Conservation (phyloP, 2,888 invertebrate species). For the Agriotes lineatus region DNA sequence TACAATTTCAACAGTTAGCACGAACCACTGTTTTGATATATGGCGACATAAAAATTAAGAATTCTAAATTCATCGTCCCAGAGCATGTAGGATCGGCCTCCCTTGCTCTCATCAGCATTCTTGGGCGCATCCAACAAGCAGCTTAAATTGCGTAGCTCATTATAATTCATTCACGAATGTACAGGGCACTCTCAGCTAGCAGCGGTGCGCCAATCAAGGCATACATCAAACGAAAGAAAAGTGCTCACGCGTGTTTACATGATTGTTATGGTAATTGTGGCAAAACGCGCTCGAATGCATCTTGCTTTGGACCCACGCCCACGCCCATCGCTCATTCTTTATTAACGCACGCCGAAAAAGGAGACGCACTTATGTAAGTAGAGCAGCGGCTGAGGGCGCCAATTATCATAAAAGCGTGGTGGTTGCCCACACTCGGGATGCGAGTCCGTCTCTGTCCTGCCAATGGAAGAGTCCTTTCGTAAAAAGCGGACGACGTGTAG, state of each 20-base stretch:
- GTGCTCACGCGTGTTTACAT: slow-evolving; percentile 46
- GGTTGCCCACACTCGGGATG: slow-evolving; percentile 33
- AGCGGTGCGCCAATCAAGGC: slow-evolving; percentile 4
- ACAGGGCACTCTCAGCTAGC: slow-evolving; percentile 10
- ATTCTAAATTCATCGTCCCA: neutral
- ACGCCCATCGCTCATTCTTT: slow-evolving; percentile 35
- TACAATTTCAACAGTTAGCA: too few species aligned
- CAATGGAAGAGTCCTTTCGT: slow-evolving; percentile 20
- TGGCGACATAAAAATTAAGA: neutral
- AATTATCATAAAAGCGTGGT: slow-evolving; percentile 30
- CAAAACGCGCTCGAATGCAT: slow-evolving; percentile 36
- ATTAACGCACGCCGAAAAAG: slow-evolving; percentile 31
- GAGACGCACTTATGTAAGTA: slow-evolving; percentile 36
- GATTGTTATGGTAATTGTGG: slow-evolving; percentile 46
- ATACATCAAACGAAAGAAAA: slow-evolving; percentile 35
- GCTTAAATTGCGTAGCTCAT: slow-evolving; percentile 24
- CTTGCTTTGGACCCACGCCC: slow-evolving; percentile 30
- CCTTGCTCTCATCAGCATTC: slow-evolving; percentile 12
- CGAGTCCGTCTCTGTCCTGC: slow-evolving; percentile 25
- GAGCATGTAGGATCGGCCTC: neutral
- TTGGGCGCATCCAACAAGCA: slow-evolving; percentile 6
- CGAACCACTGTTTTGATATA: too few species aligned
- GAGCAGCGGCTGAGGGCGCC: slow-evolving; percentile 27
- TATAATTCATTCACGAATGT: slow-evolving; percentile 21
- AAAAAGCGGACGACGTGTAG: slow-evolving; percentile 9